A percentile compares a stretch with the other conserved stretches of the same genome.
Conservation (phyloP, 2,888 invertebrate genomes). For the Lottia scabra region DNA sequence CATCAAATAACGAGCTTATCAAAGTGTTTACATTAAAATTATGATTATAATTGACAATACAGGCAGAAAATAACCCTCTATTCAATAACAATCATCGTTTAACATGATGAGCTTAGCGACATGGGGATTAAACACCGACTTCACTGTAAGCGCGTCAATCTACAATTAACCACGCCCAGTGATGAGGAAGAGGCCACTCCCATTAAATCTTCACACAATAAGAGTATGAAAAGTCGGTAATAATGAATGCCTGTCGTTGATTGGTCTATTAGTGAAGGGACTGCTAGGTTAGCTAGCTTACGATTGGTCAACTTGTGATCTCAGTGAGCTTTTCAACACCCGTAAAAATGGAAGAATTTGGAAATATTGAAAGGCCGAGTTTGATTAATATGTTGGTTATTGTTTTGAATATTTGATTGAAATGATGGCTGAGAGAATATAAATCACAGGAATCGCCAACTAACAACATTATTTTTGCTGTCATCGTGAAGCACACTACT, state of each 20-base stretch:
- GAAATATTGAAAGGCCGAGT: not conserved
- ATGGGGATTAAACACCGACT: no score
- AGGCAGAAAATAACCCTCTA: not conserved
- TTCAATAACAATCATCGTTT: conserved; percentile 1
- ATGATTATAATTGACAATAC: conserved; percentile 4
- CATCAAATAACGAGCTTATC: not conserved
- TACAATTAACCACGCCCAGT: not conserved
- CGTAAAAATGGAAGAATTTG: not conserved
- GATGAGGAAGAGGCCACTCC: not conserved
- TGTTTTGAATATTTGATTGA: no score
- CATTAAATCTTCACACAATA: not conserved
- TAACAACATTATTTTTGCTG: no score
- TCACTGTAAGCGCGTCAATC: no score
- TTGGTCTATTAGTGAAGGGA: not conserved
- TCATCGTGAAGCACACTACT: no score
- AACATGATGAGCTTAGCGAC: not conserved
- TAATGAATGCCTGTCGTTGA: not conserved
- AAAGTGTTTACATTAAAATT: conserved; percentile 1
- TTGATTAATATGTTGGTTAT: not conserved
- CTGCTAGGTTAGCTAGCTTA: not conserved
- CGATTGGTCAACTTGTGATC: not conserved
- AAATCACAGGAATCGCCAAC: no score
- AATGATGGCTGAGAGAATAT: no score
- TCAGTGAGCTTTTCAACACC: not conserved
- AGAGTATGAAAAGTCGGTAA: not conserved